These are phyloP conservation scores for Lepus townsendii DNA, from an alignment of 2,797 vertebrate species.

Conservation along the genomic window DNA sequence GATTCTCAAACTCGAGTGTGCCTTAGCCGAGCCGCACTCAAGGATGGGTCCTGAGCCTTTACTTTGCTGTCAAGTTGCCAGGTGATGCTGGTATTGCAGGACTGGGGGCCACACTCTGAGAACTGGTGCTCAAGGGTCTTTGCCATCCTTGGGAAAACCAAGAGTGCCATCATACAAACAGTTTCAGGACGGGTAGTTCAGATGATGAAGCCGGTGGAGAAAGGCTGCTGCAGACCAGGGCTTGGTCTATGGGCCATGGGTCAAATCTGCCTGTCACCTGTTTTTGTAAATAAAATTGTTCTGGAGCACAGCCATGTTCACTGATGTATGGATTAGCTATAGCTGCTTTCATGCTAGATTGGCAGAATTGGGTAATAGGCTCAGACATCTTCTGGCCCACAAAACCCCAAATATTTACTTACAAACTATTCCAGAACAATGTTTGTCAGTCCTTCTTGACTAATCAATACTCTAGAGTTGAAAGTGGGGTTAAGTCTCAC, in stretches of 20 bases:
- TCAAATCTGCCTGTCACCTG: neutral
- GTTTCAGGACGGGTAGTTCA: neutral
- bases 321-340: neutral
- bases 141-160: neutral
- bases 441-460: neutral
- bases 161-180: neutral
- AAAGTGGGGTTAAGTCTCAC: neutral
- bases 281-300: constrained; percentile 15
- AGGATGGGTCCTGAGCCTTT: neutral
- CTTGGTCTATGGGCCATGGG: neutral
- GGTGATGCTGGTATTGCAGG: neutral
- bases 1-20: neutral
- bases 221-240: neutral
- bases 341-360: neutral
- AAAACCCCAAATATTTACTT: constrained; percentile 43
- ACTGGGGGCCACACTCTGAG: neutral
- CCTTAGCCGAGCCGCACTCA: neutral
- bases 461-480: neutral
- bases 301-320: neutral
- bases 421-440: neutral
- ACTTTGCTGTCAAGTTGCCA: neutral
- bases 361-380: neutral
- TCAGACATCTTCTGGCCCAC: neutral
- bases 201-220: neutral
- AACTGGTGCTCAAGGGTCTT: neutral